Percentiles rank a stretch among this genome's conserved stretches.
These are phyloP conservation scores for Sphaeridia pumilis DNA, from an alignment of 2,888 invertebrate species.

Conservation along the genomic window DNA sequence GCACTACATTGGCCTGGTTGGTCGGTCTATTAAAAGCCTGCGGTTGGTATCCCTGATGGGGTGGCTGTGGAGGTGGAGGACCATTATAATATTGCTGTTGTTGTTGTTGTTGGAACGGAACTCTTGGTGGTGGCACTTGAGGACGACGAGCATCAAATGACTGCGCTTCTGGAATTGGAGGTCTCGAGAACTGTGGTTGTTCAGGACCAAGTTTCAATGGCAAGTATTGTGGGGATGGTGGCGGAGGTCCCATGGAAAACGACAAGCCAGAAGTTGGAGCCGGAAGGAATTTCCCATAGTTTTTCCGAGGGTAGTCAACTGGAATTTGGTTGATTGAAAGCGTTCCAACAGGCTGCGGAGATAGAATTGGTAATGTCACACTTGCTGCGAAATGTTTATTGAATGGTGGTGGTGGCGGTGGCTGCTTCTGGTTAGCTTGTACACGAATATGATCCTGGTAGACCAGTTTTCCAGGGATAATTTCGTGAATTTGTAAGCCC, in stretches of 20 bases:
- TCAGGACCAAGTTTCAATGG: neutral
- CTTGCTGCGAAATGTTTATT: slow-evolving; percentile 8
- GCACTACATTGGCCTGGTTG: neutral
- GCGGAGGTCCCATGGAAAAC: neutral
- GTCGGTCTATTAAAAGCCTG: neutral
- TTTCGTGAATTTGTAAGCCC: slow-evolving; percentile 19
- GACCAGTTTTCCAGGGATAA: slow-evolving; percentile 28
- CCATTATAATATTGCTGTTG: neutral
- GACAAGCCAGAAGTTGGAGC: too few relatives aligned
- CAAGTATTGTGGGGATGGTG: neutral
- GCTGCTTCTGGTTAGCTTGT: neutral
- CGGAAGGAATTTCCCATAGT: too few relatives aligned
- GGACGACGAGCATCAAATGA: neutral
- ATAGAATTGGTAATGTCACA: slow-evolving; percentile 14
- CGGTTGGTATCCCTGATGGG: neutral
- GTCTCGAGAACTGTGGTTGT: neutral
- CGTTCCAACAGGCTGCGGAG: slow-evolving; percentile 5
- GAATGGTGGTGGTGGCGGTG: slow-evolving; percentile 1
- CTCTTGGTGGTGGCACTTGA: neutral
- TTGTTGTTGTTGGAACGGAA: neutral
- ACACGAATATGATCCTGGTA: slow-evolving; percentile 32
- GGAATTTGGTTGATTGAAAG: slow-evolving; percentile 16
- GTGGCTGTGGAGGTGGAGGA: neutral
- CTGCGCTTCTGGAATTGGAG: neutral
- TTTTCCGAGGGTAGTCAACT: slow-evolving; percentile 4